Base-by-base conservation (phyloP, 2,113 vertebrate species). In the Myanophis thanlyinensis region DNA sequence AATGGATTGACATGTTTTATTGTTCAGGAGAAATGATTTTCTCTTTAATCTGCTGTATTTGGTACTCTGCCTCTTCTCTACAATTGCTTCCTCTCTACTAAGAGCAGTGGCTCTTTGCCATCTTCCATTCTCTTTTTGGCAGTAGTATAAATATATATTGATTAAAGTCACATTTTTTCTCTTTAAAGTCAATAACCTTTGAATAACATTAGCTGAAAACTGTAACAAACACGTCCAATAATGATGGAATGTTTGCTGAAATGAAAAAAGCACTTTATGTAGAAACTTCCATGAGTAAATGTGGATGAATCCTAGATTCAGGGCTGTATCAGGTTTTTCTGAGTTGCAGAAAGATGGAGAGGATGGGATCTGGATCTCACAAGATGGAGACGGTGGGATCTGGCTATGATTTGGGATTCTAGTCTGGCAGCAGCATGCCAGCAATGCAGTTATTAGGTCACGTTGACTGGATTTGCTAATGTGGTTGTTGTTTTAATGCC, bases 171-270 rank as follows among this genome's bases (percentile, higher is more conserved):
- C 86, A 91, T 89, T 92, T 6, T 30, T 30, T 67, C 54, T 88
- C 85, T 94, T 84, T 59, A 90, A 92, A 93, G 87, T 91, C 90
- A 91, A 91, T 91, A 84, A 90, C 85, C 89, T 94, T 90, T 94
- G 89, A 92, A 90, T 94, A 90, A 88, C 89, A 93, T 93, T 93
- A 93, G 88, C 88, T 90, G 80, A 80, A 62, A 93, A 90, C 53
- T 90, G 46, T 85, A 93, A 93, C 92, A 89, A 93, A 86, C 85
- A 54, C 51, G 15, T 90, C 80, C 49, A 84, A 89, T 86, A 89
- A 93, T 93, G 88, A 93, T 90, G 80, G 51, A 92, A 86, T 59
- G 73, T 62, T 51, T 85, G 40, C 85, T 86, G 92, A 90, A 35
- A 47, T 93, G 80, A 90, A 62, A 86, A 73, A 85, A 54, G 53